Conservation (phyloP, 2,888 invertebrate species). For the Mesorhabditis sp. region DNA sequence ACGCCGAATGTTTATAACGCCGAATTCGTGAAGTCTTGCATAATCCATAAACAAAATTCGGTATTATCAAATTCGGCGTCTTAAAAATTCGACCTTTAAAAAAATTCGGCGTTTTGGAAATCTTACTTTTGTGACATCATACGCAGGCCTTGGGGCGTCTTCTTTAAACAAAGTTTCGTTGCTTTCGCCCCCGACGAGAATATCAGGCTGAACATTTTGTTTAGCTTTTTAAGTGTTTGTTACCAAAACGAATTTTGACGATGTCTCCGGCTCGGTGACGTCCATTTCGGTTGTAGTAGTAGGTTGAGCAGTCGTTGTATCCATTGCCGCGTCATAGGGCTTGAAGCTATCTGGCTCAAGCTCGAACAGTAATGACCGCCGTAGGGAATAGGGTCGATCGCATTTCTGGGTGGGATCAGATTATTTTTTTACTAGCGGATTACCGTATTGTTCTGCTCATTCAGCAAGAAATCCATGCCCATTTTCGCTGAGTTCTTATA, state of each 20-base stretch:
- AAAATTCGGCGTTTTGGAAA: background rate
- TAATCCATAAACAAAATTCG: background rate
- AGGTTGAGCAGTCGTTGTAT: constrained; percentile 42
- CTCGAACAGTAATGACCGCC: constrained; percentile 21
- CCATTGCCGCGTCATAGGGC: constrained; percentile 37
- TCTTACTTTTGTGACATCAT: constrained; percentile 26
- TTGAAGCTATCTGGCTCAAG: constrained; percentile 22
- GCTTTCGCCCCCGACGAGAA: constrained; percentile 33
- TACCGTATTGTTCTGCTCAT: constrained; percentile 41
- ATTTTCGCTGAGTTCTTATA: constrained; percentile 37
- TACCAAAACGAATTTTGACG: constrained; percentile 30
- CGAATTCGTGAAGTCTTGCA: too few species aligned
- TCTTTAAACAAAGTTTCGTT: constrained; percentile 39
- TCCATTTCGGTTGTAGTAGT: constrained; percentile 29
- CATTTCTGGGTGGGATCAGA: constrained; percentile 39
- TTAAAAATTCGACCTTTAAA: background rate
- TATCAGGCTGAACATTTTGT: constrained; percentile 29
- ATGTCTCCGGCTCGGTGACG: constrained; percentile 26
- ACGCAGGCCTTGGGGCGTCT: constrained; percentile 30
- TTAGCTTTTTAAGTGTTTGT: constrained; percentile 6
- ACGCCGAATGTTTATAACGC: too few species aligned
- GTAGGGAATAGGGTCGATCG: constrained; percentile 48
- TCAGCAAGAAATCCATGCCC: constrained; percentile 35
- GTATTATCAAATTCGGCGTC: background rate
- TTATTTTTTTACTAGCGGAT: background rate